Evolutionary conservation across 2,797 vertebrate genomes (phyloP).

Genomic region (Chloroceryle inda): DNA sequence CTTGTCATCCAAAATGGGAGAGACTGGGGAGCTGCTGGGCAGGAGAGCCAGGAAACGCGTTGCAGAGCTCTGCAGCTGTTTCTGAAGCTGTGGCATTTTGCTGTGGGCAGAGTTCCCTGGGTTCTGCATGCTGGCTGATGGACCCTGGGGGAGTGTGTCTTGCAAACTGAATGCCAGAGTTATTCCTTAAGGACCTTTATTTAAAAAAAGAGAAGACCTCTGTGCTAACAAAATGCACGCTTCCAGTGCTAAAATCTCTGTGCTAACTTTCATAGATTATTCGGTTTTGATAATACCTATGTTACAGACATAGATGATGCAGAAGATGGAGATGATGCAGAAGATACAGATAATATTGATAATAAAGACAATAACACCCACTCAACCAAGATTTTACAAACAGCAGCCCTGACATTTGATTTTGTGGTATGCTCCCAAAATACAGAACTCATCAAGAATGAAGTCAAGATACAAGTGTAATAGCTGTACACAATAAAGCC

Average conservation of each 20-base stretch:
- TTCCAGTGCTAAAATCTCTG: background rate
- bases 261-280: background rate
- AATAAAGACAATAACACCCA: background rate
- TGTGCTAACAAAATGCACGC: background rate
- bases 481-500: background rate
- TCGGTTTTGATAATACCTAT: background rate
- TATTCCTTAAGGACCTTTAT: background rate
- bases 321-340: background rate
- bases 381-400: background rate
- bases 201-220: background rate
- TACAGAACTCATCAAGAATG: background rate
- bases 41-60: background rate
- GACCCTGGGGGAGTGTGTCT: background rate
- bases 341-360: background rate
- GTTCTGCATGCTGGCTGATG: rapidly evolving
- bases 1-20: background rate
- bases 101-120: background rate
- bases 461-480: background rate
- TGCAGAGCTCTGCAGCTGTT: background rate
- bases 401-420: background rate
- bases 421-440: background rate
- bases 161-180: background rate
- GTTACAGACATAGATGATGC: background rate
- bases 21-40: background rate
- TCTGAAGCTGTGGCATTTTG: rapidly evolving